Percentiles rank a stretch among this genome's conserved stretches.
Evolutionary conservation across 1,140 invertebrate species (phyloP).

Genomic region (Plutomurus gul): DNA sequence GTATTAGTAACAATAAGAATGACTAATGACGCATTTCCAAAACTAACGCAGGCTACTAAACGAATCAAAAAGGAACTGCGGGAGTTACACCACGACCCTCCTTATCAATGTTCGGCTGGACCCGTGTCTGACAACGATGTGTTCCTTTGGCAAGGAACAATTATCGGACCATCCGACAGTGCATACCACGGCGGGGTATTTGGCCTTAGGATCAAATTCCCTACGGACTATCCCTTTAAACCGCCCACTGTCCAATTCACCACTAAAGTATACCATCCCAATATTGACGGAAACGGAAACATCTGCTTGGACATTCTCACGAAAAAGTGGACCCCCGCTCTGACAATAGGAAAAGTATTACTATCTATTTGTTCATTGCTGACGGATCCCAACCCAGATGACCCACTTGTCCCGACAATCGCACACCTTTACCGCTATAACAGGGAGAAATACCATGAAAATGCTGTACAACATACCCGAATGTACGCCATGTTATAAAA

Average conservation of each 20-base stretch:
- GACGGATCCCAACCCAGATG: conserved; percentile 98
- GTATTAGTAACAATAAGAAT: not conserved
- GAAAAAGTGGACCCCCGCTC: conserved; percentile 97
- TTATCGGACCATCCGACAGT: conserved; percentile 77
- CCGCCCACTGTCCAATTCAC: conserved; percentile 98
- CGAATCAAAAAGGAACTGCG: conserved; percentile 78
- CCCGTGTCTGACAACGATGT: conserved; percentile 90
- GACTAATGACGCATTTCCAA: not conserved
- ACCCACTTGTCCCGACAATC: conserved; percentile 97
- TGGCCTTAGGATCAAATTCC: conserved; percentile 98
- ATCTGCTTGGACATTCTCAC: conserved; percentile 99
- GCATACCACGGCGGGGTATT: conserved; percentile 99
- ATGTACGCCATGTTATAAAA: conserved; percentile 30
- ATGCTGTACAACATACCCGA: conserved; percentile 83
- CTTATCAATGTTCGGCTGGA: conserved; percentile 96
- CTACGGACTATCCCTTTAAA: conserved; percentile 99
- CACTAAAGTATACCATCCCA: conserved; percentile 99
- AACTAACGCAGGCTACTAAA: not conserved
- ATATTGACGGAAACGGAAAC: conserved; percentile 99
- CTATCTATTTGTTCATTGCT: conserved; percentile 98
- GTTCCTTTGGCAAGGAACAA: conserved; percentile 1
- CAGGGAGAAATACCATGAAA: conserved; percentile 95
- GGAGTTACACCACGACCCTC: conserved; percentile 96
- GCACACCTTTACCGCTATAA: conserved; percentile 99
- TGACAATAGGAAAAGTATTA: conserved; percentile 99